Conservation (phyloP, 1,140 invertebrate genomes). For the Zaprionus camerounensis region DNA sequence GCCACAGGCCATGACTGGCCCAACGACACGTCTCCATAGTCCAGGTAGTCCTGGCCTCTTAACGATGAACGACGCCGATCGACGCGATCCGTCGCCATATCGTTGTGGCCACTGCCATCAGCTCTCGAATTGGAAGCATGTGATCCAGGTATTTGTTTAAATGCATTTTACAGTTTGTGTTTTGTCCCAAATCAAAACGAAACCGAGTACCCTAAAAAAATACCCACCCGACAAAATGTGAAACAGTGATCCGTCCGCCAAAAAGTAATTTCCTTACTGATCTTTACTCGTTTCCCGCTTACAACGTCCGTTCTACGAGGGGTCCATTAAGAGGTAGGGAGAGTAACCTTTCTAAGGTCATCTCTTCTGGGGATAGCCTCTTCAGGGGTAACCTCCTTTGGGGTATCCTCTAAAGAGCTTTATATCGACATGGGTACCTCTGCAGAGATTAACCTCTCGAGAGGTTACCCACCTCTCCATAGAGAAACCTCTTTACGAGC, state of each 20-base stretch:
- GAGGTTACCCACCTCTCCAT: background rate
- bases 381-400: background rate
- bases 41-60: slow-evolving; percentile 78
- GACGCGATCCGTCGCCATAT: slow-evolving; percentile 86
- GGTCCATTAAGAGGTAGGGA: background rate
- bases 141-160: slow-evolving; percentile 88
- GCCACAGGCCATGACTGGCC: slow-evolving; percentile 32
- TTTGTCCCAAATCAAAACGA: slow-evolving; percentile 74
- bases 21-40: slow-evolving; percentile 64
- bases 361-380: background rate
- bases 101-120: slow-evolving; percentile 91
- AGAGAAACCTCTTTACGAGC: background rate
- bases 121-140: slow-evolving; percentile 92
- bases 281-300: background rate
- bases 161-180: slow-evolving; percentile 72
- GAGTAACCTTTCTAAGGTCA: background rate
- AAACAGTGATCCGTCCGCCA: slow-evolving; percentile 24
- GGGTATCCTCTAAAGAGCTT: background rate
- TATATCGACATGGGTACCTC: background rate
- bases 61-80: slow-evolving; percentile 73
- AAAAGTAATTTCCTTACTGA: background rate
- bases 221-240: slow-evolving; percentile 9
- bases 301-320: background rate
- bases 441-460: background rate
- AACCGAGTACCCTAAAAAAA: slow-evolving; percentile 21